Percentiles rank a stretch among this genome's conserved stretches.
Evolutionary conservation across 1,140 invertebrate species (phyloP).

Genomic region (Chrysopa pallens): DNA sequence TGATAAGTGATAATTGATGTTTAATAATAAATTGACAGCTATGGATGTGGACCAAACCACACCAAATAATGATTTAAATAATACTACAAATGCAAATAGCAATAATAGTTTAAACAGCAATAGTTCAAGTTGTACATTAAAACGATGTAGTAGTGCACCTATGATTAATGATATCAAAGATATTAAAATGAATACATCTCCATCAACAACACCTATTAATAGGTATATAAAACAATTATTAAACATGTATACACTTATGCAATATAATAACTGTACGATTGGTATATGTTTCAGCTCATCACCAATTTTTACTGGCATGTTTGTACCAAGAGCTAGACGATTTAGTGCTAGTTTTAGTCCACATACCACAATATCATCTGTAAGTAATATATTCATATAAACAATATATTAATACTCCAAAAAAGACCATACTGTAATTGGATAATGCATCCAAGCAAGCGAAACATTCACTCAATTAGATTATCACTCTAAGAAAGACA

Average conservation of each 20-base stretch:
- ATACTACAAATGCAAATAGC: too few relatives aligned
- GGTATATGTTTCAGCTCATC: slow-evolving; percentile 20
- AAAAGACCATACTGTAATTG: too few relatives aligned
- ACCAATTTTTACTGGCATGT: slow-evolving; percentile 36
- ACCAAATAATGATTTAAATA: not conserved
- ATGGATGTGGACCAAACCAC: not conserved
- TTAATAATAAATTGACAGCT: not conserved
- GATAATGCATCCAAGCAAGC: too few relatives aligned
- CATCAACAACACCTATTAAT: slow-evolving; percentile 24
- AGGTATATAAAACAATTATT: slow-evolving; percentile 17
- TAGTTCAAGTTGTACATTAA: slow-evolving; percentile 29
- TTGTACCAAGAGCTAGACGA: slow-evolving; percentile 42
- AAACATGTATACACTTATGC: slow-evolving; percentile 4
- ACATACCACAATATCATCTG: slow-evolving; percentile 28
- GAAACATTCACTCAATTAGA: too few relatives aligned
- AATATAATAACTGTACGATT: not conserved
- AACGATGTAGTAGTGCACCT: slow-evolving; percentile 66
- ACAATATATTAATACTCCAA: too few relatives aligned
- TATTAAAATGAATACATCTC: slow-evolving; percentile 23
- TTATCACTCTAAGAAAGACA: too few relatives aligned
- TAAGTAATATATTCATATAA: slow-evolving; percentile 17
- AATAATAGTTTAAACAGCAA: too few relatives aligned
- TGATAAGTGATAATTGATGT: too few relatives aligned
- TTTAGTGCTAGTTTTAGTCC: slow-evolving; percentile 73
- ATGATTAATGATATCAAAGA: slow-evolving; percentile 52